Percentiles rank a stretch among this genome's conserved stretches.
Evolutionary conservation across 2,888 invertebrate genomes (phyloP).

Genomic region (Tuta absoluta): DNA sequence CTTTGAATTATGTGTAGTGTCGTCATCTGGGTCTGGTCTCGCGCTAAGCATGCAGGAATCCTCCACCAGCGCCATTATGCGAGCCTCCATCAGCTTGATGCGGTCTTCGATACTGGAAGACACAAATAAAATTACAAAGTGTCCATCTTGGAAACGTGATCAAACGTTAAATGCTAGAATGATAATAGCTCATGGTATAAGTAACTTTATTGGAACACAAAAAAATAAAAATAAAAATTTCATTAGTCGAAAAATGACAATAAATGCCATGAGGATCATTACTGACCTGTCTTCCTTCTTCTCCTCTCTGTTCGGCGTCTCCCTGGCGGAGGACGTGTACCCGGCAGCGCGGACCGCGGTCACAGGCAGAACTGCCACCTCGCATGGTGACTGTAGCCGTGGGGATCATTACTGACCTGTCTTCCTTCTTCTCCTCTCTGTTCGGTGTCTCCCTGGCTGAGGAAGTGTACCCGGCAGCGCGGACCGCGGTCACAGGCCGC

Average conservation of each 20-base stretch:
- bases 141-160: too few species aligned
- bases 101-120: constrained; percentile 92
- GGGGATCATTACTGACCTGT: constrained; percentile 73
- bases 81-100: constrained; percentile 92
- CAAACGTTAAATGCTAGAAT: too few species aligned
- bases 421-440: constrained; percentile 87
- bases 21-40: constrained; percentile 59
- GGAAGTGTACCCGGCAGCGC: constrained; percentile 97
- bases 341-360: constrained; percentile 98
- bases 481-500: constrained; percentile 97
- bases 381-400: constrained; percentile 36
- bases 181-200: too few species aligned
- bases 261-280: too few species aligned
- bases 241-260: too few species aligned
- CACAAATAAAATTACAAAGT: neutral
- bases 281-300: constrained; percentile 87
- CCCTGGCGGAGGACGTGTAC: constrained; percentile 93
- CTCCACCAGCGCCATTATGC: constrained; percentile 94
- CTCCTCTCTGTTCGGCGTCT: constrained; percentile 87
- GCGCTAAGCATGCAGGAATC: constrained; percentile 87
- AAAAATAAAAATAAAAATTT: too few species aligned
- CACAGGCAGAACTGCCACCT: constrained; percentile 88
- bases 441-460: constrained; percentile 90
- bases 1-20: constrained; percentile 47
- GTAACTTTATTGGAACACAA: too few species aligned